phyloP scores from a whole-genome alignment of 2,888 invertebrate species.

The Aphodius granarius region DNA sequence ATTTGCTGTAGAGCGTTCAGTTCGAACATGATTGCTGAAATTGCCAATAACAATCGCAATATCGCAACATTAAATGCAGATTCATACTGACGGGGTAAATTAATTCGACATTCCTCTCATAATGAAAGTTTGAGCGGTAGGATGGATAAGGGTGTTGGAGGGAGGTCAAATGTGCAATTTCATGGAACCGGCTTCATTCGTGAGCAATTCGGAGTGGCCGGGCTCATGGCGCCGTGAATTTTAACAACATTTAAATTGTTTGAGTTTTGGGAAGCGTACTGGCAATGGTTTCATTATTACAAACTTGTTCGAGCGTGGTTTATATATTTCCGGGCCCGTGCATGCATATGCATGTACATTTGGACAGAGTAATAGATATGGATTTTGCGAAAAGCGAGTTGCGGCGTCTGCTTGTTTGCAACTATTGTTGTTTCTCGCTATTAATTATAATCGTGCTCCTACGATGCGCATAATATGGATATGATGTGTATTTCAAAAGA shows the following conservation, averaged over 20 bases:
- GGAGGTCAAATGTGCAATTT: not conserved
- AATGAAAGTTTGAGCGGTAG: not conserved
- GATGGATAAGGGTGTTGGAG: not conserved
- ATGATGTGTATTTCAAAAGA: too few relatives aligned
- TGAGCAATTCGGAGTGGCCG: not conserved
- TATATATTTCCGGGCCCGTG: not conserved
- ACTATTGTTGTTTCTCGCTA: not conserved
- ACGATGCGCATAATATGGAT: not conserved
- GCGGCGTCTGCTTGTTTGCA: not conserved
- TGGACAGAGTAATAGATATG: not conserved
- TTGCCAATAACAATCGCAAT: too few relatives aligned
- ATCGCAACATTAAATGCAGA: not conserved
- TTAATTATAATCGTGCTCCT: not conserved
- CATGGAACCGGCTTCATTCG: not conserved
- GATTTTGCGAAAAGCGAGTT: not conserved
- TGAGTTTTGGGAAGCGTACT: not conserved
- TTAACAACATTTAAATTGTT: not conserved
- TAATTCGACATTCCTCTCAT: not conserved
- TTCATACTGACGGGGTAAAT: not conserved
- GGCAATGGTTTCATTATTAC: not conserved
- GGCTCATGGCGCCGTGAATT: not conserved
- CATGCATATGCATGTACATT: not conserved
- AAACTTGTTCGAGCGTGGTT: not conserved
- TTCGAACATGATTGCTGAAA: too few relatives aligned
- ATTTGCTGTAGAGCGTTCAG: too few relatives aligned